These are phyloP conservation scores for Papilio helenus DNA, from an alignment of 1,140 invertebrate genomes.

Conservation along the genomic window DNA sequence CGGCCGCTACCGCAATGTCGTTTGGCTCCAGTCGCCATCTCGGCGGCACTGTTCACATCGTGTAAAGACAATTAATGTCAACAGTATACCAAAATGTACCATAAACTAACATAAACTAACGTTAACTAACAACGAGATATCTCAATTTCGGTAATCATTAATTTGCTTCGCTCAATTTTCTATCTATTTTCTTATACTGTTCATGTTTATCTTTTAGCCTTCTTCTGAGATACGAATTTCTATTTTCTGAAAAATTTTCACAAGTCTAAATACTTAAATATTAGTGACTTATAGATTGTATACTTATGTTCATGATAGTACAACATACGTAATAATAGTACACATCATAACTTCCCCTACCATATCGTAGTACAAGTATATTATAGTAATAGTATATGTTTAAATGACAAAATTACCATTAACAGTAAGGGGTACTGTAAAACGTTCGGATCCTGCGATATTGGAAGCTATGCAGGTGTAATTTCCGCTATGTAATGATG, in stretches of 20 bases:
- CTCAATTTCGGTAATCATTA: not conserved
- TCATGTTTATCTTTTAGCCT: no score
- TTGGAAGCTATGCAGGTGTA: conserved; percentile 95
- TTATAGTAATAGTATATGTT: not conserved
- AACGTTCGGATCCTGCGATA: conserved; percentile 89
- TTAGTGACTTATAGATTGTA: no score
- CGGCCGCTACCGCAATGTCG: conserved; percentile 93
- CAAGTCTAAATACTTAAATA: no score
- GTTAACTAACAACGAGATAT: no score
- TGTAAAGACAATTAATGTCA: conserved; percentile 13
- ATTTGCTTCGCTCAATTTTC: no score
- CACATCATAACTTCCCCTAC: no score
- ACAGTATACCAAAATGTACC: not conserved
- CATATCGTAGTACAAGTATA: no score
- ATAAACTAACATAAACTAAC: not conserved
- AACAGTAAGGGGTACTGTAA: conserved; percentile 90
- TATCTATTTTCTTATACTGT: no score
- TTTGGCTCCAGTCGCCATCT: conserved; percentile 95
- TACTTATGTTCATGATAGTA: no score
- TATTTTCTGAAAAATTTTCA: no score
- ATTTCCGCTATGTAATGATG: conserved; percentile 92
- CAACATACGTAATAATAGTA: no score
- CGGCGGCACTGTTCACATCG: conserved; percentile 88
- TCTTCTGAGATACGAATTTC: no score
- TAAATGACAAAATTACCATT: conserved; percentile 85